Percentiles rank a stretch among this genome's conserved stretches.
These are phyloP conservation scores for Ennomos fuscantarius DNA, from an alignment of 2,888 invertebrate genomes.

Conservation along the genomic window DNA sequence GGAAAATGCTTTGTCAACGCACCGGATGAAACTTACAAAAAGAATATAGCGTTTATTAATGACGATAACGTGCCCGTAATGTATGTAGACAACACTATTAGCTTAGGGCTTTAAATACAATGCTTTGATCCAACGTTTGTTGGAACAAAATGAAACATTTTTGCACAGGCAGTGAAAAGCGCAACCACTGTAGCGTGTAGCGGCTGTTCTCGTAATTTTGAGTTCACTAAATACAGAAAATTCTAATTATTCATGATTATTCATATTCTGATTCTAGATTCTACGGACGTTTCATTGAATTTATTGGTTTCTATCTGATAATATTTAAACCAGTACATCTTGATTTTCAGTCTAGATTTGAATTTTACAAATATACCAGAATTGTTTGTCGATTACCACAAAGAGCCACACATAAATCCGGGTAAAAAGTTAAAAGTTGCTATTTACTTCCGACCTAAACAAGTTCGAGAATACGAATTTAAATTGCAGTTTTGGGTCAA, in stretches of 20 bases:
- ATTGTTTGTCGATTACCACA: conserved; percentile 76
- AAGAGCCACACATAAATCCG: conserved; percentile 67
- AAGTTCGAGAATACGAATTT: conserved; percentile 78
- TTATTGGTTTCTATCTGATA: too few relatives aligned
- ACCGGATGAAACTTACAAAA: conserved; percentile 75
- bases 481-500: conserved; percentile 83
- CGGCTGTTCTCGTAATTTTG: too few relatives aligned
- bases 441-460: conserved; percentile 84
- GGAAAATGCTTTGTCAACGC: conserved; percentile 87
- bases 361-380: conserved; percentile 76
- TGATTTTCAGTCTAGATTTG: conserved; percentile 78
- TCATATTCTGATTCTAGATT: too few relatives aligned
- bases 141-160: too few relatives aligned
- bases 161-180: too few relatives aligned
- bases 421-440: conserved; percentile 71
- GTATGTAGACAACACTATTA: conserved; percentile 47
- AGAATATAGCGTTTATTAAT: conserved; percentile 65
- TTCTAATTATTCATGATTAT: too few relatives aligned
- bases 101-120: too few relatives aligned
- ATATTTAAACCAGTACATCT: neutral
- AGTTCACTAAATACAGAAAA: too few relatives aligned
- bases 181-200: too few relatives aligned
- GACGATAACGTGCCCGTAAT: conserved; percentile 63
- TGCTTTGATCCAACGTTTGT: neutral
- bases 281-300: too few relatives aligned